These are phyloP conservation scores for Spea bombifrons DNA, from an alignment of 2,113 vertebrate genomes.

Conservation along the genomic window DNA sequence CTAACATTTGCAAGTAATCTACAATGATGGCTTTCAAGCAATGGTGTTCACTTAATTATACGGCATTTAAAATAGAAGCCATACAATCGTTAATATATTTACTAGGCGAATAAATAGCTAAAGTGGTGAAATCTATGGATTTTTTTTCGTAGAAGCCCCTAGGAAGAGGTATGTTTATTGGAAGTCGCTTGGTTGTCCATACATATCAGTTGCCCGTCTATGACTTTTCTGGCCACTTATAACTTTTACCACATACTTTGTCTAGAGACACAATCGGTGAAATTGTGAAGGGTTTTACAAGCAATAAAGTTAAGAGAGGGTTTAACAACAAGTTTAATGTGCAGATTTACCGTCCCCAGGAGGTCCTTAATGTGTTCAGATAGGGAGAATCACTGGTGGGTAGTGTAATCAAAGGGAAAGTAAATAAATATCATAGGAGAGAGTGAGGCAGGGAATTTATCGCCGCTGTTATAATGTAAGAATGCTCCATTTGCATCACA, in stretches of 20 bases:
- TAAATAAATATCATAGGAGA: constrained; percentile 4
- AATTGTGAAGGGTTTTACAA: not conserved
- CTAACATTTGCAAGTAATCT: too few species aligned
- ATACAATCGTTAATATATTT: too few species aligned
- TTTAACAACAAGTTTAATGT: constrained; percentile 34
- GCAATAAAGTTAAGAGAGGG: constrained; percentile 12
- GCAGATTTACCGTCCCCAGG: constrained; percentile 1
- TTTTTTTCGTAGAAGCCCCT: not conserved
- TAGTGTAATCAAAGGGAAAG: constrained; percentile 27
- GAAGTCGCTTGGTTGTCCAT: not conserved
- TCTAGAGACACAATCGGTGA: constrained; percentile 2
- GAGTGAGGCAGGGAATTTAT: not conserved
- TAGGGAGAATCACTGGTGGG: not conserved
- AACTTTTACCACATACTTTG: not conserved
- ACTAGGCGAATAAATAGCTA: not conserved
- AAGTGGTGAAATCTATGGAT: not conserved
- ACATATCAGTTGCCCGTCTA: not conserved
- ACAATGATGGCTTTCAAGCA: too few species aligned
- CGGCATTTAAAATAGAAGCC: too few species aligned
- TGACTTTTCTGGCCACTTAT: not conserved
- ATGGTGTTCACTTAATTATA: too few species aligned
- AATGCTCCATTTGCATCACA: constrained; percentile 22
- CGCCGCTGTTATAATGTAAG: constrained; percentile 9
- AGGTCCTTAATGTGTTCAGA: constrained; percentile 7
- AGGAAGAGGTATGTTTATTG: not conserved